Base-by-base conservation (phyloP, 2,113 vertebrate species). In the Tachuris rubrigastra region DNA sequence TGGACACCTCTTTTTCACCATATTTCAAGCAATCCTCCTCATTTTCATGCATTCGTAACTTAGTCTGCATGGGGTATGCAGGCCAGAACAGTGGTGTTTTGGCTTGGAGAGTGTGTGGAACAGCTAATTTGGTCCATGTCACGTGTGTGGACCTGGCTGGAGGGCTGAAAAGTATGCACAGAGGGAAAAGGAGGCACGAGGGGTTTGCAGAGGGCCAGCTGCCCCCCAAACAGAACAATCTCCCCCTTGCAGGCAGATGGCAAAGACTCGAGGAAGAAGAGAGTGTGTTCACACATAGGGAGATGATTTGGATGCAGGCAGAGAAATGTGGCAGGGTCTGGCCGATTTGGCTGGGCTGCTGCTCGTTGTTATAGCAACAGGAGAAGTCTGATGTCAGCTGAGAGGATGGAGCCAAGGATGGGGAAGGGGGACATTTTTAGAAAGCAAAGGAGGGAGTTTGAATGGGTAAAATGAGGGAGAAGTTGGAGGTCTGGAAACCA, bases 301-400 rank as follows among this genome's bases (percentile, higher is more conserved):
- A 80, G 76, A 60, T 21, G 92, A 22, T 81, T 87, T 86, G 77
- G 92, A 59, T 39, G 79, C 79, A 93, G 90, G 68, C 86, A 89
- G 68, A 79, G 79, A 90, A 55, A 47, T 6, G 86, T 44, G 94
- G 83, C 76, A 31, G 89, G 56, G 89, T 76, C 94, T 95, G 91
- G 79, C 52, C 1, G 3, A 67, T 84, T 71, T 89, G 90, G 68
- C 89, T 39, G 1, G 76, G 90, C 90, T 96, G 95, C 67, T 86
- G 94, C 94, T 93, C 4, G 94, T 96, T 84, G 95, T 92, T 90
- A 95, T 95, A 67, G 96, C 93, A 96, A 95, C 96, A 28, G 76
- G 79, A 90, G 83, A 86, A 95, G 56, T 4, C 79, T 81, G 88
- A 79, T 92, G 79, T 13, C 88, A 92, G 88, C 28, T 0, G 2